Base-by-base conservation (phyloP, 2,888 invertebrate species). In the Adelognathus sp. region DNA sequence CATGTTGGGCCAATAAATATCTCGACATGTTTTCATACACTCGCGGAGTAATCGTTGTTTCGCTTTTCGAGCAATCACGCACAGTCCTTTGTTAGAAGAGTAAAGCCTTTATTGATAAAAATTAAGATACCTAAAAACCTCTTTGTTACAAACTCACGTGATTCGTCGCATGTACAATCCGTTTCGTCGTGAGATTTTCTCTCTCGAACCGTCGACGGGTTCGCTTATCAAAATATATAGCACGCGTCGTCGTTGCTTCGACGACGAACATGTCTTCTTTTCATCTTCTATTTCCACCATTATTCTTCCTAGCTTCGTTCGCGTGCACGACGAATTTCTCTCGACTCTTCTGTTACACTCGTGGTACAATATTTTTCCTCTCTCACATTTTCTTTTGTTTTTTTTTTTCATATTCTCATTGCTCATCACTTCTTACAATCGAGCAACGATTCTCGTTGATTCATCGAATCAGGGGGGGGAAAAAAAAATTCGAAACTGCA, bases 61-160 rank as follows among this genome's bases (percentile, higher is more conserved):
- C 41, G 29, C 18, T 16, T 31, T 56, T 46, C n/a, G 54, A 31
- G 1, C 9, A 73, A 54, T 24, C 16, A 36, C 27, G 33, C n/a
- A 66, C 52, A 64, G 21, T 61, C 11, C 39, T 61, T 75, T 66
- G 46, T 79, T 81, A 79, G 71, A 83, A 83, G 83, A 82, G 79
- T 85, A 81, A 84, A 84, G 82, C 83, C 82, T 88, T 88, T 88
- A 88, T 88, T 88, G 85, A 86, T 87, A 85, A 86, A 87, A 87
- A 81, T 79, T 85, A 82, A 81, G 61, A 82, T 82, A 81, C 80
- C 70, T 84, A 81, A 84, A 80, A 83, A 72, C 64, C 60, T 74
- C 76, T 70, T 74, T 76, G 60, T 80, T 80, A 81, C 76, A 74
- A 39, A 75, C 74, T 74, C 76, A 39, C 64, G n/a, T n/a, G 63